Conservation (phyloP, 2,113 vertebrate species). For the Mungos mungo region DNA sequence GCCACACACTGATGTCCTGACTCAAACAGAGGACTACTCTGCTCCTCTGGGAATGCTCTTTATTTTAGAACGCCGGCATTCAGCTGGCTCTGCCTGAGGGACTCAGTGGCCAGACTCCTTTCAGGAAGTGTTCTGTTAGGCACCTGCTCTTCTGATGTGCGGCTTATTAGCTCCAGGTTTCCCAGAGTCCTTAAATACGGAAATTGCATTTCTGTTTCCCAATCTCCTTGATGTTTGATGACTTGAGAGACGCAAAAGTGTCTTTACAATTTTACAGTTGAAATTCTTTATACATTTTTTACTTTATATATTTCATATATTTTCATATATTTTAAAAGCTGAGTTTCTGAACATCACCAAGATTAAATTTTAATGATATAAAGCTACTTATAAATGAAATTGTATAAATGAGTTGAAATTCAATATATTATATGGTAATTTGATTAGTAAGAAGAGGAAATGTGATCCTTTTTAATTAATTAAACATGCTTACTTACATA, state of each 20-base stretch:
- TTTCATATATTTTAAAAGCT: not conserved
- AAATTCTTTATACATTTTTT: not conserved
- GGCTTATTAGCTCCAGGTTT: not conserved
- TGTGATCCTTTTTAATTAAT: not conserved
- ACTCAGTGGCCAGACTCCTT: not conserved
- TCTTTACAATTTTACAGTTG: not conserved
- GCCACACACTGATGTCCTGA: not conserved
- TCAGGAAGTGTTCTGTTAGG: not conserved
- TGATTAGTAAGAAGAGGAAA: not conserved
- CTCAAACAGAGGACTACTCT: not conserved
- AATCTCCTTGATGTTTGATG: not conserved
- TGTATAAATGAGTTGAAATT: slow-evolving; percentile 23
- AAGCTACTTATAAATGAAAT: not conserved
- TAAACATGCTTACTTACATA: slow-evolving; percentile 30
- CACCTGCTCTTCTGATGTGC: not conserved
- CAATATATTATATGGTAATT: slow-evolving; percentile 23
- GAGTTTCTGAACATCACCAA: slow-evolving; percentile 1
- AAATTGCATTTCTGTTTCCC: not conserved
- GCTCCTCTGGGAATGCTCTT: too few species aligned
- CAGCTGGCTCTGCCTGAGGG: not conserved
- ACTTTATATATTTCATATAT: not conserved
- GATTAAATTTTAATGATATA: slow-evolving; percentile 25
- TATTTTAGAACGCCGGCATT: not conserved
- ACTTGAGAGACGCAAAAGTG: not conserved
- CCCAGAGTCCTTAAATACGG: not conserved